These are phyloP conservation scores for Symphodus melops DNA, from an alignment of 2,113 vertebrate genomes.

Conservation along the genomic window DNA sequence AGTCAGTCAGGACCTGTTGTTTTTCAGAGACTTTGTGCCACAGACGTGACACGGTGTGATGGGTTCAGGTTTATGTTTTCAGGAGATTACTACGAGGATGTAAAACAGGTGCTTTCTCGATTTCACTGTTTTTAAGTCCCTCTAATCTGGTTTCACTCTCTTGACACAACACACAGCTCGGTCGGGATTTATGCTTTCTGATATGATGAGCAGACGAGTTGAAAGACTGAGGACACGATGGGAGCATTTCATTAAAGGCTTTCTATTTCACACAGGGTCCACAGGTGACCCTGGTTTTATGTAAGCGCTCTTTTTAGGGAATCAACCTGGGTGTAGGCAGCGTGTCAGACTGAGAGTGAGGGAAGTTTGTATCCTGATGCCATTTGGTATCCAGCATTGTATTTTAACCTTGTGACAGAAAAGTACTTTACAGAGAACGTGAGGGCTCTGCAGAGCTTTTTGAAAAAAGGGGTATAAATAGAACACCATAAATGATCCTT, in stretches of 20 bases:
- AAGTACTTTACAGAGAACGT: conserved; percentile 43
- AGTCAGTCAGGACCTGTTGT: conserved; percentile 30
- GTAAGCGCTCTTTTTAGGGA: conserved; percentile 39
- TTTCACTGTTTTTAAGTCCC: conserved; percentile 71
- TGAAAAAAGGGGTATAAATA: conserved; percentile 5
- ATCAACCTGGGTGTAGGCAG: conserved; percentile 39
- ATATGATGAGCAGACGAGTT: conserved; percentile 60
- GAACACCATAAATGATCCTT: background rate
- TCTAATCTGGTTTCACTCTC: conserved; percentile 66
- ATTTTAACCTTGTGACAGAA: conserved; percentile 51
- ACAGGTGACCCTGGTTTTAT: conserved; percentile 53
- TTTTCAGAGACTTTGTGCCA: conserved; percentile 32
- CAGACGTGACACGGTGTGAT: conserved; percentile 51
- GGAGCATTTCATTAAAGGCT: conserved; percentile 51
- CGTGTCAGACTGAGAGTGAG: conserved; percentile 25
- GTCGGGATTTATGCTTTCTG: conserved; percentile 62
- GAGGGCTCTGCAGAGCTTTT: conserved; percentile 16
- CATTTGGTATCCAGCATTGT: conserved; percentile 38
- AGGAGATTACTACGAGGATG: conserved; percentile 72
- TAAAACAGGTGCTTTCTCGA: conserved; percentile 73
- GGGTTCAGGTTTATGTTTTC: conserved; percentile 59
- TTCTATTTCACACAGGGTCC: conserved; percentile 42
- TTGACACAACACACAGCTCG: conserved; percentile 64
- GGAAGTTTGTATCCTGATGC: conserved; percentile 26
- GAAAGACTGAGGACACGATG: conserved; percentile 55